Conservation (phyloP, 2,888 invertebrate species). For the Melinaea marsaeus region DNA sequence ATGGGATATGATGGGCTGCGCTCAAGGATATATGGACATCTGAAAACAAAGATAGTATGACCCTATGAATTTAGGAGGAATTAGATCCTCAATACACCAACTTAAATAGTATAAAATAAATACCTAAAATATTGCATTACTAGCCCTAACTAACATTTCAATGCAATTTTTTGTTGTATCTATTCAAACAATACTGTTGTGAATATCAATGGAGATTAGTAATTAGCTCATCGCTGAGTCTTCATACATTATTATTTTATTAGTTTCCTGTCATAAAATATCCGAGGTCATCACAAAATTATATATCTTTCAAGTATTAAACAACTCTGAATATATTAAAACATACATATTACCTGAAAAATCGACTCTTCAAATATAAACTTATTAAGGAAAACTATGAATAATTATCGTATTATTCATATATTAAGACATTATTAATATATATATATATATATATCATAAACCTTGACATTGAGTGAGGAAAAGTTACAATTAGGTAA, state of each 20-base stretch:
- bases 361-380: background rate
- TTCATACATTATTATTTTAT: slow-evolving; percentile 69
- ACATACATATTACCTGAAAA: too few relatives aligned
- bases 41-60: too few relatives aligned
- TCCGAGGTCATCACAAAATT: slow-evolving; percentile 57
- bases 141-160: background rate
- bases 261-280: slow-evolving; percentile 72
- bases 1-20: background rate
- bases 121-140: background rate
- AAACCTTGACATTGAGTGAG: slow-evolving; percentile 25
- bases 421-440: too few relatives aligned
- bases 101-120: background rate
- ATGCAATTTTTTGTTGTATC: background rate
- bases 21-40: background rate
- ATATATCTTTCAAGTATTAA: too few relatives aligned
- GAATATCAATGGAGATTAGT: slow-evolving; percentile 31
- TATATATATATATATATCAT: background rate
- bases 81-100: too few relatives aligned
- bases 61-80: too few relatives aligned
- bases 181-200: slow-evolving; percentile 11
- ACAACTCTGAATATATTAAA: too few relatives aligned
- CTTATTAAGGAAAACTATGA: too few relatives aligned
- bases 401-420: too few relatives aligned
- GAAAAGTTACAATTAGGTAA: slow-evolving; percentile 3
- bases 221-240: slow-evolving; percentile 58